Percentiles rank a stretch among this genome's conserved stretches.
These are phyloP conservation scores for Palythoa grandis DNA, from an alignment of 92 coral and sea anemone genomes.

Conservation along the genomic window DNA sequence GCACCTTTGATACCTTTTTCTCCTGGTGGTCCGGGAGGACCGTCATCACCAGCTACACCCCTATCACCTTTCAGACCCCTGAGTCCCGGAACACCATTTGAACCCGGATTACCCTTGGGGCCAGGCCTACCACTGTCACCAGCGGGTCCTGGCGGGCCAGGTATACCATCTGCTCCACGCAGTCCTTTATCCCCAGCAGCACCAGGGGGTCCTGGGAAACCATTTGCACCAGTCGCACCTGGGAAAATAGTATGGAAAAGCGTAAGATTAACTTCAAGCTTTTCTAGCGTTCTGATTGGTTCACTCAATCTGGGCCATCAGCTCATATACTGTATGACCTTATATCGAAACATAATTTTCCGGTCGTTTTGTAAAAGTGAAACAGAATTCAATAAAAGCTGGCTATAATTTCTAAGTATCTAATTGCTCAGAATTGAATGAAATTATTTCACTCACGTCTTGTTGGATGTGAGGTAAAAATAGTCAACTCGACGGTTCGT, in stretches of 20 bases:
- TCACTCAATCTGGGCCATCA: too few relatives aligned
- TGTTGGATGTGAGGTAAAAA: too few relatives aligned
- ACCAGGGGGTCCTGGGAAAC: constrained; percentile 39
- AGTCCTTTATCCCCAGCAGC: constrained; percentile 59
- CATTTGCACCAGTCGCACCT: constrained; percentile 52
- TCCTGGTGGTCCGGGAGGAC: constrained; percentile 41
- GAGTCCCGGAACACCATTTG: constrained; percentile 22
- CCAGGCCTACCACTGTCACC: constrained; percentile 67
- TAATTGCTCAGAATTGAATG: too few relatives aligned
- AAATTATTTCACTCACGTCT: too few relatives aligned
- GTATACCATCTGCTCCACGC: constrained; percentile 25
- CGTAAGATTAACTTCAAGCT: too few relatives aligned
- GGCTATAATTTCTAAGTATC: too few relatives aligned
- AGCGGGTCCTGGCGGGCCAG: constrained; percentile 26
- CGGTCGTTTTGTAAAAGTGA: too few relatives aligned
- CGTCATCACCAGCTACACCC: constrained; percentile 38
- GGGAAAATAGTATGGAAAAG: neutral
- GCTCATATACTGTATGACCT: too few relatives aligned
- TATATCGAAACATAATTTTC: too few relatives aligned
- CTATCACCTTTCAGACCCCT: constrained; percentile 39
- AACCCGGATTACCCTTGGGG: constrained; percentile 45
- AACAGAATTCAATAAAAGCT: too few relatives aligned
- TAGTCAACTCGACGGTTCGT: too few relatives aligned
- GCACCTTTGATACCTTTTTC: constrained; percentile 36
- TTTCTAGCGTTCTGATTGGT: too few relatives aligned